Percentiles rank a stretch among this genome's conserved stretches.
These are phyloP conservation scores for Tinea trinotella DNA, from an alignment of 2,888 invertebrate genomes.

Conservation along the genomic window DNA sequence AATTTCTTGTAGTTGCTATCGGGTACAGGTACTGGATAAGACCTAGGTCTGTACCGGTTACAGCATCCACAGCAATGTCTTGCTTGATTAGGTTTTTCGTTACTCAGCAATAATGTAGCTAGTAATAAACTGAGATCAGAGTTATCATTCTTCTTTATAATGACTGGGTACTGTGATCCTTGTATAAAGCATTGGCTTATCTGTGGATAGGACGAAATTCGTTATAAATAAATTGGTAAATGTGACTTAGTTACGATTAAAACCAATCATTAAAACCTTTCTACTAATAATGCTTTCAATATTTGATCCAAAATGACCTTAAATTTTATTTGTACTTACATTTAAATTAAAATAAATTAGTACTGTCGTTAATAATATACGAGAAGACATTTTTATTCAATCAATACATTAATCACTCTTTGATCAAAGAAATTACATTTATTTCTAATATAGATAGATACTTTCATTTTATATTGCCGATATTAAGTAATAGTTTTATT, in stretches of 20 bases:
- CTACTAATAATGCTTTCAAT: too few species aligned
- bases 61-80: not conserved
- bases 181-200: not conserved
- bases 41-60: not conserved
- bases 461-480: not conserved
- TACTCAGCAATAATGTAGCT: constrained; percentile 1
- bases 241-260: not conserved
- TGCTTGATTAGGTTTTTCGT: not conserved
- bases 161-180: not conserved
- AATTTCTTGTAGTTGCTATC: not conserved
- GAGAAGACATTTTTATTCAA: not conserved
- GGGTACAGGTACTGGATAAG: not conserved
- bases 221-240: not conserved
- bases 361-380: not conserved
- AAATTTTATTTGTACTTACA: too few species aligned
- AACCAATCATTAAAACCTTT: too few species aligned
- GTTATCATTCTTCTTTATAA: not conserved
- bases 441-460: too few species aligned
- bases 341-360: not conserved
- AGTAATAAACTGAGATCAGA: not conserved
- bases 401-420: not conserved
- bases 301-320: too few species aligned
- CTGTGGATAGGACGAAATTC: not conserved
- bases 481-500: not conserved
- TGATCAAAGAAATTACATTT: not conserved